A percentile compares a stretch with the other conserved stretches of the same genome.
These are phyloP conservation scores for Emmelina monodactyla DNA, from an alignment of 2,888 invertebrate genomes.

Conservation along the genomic window DNA sequence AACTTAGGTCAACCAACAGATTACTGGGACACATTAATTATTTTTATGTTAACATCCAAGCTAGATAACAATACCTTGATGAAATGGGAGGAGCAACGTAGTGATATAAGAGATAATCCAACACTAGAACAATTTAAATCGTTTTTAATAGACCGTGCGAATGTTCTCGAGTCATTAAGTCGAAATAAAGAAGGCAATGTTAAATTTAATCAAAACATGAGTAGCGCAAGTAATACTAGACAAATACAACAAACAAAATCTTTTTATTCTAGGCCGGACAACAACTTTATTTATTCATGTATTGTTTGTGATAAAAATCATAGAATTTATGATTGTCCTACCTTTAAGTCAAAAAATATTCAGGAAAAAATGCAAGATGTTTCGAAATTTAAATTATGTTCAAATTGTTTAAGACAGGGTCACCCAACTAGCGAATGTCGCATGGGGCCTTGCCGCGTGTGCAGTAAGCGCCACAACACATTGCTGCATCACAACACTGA, in stretches of 20 bases:
- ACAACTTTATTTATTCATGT: constrained; percentile 6
- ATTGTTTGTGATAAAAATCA: constrained; percentile 16
- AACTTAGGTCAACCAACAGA: constrained; percentile 17
- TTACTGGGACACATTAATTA: constrained; percentile 16
- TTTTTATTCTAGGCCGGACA: constrained; percentile 5
- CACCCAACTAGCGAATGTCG: constrained; percentile 16
- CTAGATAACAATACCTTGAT: constrained; percentile 14
- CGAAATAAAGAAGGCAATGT: constrained; percentile 9
- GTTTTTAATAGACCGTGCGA: constrained; percentile 18
- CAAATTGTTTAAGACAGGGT: constrained; percentile 17
- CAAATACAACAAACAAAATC: constrained; percentile 8
- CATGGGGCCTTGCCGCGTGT: constrained; percentile 18
- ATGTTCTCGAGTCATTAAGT: constrained; percentile 17
- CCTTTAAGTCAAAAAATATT: constrained; percentile 14
- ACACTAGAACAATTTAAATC: constrained; percentile 16
- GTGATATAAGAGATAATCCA: constrained; percentile 11
- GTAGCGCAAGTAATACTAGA: neutral
- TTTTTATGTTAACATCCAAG: constrained; percentile 15
- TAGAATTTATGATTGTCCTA: constrained; percentile 18
- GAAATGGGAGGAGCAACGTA: constrained; percentile 20
- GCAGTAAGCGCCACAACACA: constrained; percentile 16
- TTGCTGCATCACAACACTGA: constrained; percentile 16
- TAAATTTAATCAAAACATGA: too few species aligned
- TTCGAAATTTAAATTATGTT: constrained; percentile 15
- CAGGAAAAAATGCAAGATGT: constrained; percentile 11